A percentile compares a stretch with the other conserved stretches of the same genome.
Evolutionary conservation across 2,797 vertebrate species (phyloP).

Genomic region (Mycteria americana): DNA sequence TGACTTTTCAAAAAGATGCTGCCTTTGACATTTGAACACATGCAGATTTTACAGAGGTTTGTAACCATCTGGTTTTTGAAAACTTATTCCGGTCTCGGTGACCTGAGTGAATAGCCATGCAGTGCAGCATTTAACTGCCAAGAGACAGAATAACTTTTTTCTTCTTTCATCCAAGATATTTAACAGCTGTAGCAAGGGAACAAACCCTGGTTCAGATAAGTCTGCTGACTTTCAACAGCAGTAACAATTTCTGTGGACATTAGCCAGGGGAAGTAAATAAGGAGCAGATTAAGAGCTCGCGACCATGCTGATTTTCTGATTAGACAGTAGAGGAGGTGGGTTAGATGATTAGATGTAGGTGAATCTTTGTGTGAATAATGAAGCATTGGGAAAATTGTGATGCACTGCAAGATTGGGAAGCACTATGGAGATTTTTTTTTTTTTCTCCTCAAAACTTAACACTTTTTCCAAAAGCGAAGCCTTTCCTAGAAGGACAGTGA

Average conservation of each 20-base stretch:
- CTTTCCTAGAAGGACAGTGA: background rate
- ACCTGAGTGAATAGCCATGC: background rate
- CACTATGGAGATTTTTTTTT: too few relatives aligned
- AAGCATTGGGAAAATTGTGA: background rate
- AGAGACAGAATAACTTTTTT: background rate
- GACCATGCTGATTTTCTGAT: background rate
- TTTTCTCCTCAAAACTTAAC: background rate
- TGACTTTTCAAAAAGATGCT: conserved; percentile 5
- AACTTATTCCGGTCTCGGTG: background rate
- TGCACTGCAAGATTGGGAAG: background rate
- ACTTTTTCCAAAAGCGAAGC: background rate
- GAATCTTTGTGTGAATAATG: background rate
- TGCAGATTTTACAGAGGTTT: background rate
- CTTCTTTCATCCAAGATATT: background rate
- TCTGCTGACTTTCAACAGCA: background rate
- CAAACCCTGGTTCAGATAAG: background rate
- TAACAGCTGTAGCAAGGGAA: background rate
- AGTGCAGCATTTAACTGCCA: background rate
- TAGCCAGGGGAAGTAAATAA: background rate
- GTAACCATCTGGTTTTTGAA: background rate
- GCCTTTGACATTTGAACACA: conserved; percentile 6
- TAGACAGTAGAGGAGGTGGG: background rate
- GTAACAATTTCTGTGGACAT: background rate
- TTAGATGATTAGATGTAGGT: background rate
- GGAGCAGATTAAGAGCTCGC: background rate